These are phyloP conservation scores for Microdon myrmicae DNA, from an alignment of 2,888 invertebrate genomes.

Conservation along the genomic window DNA sequence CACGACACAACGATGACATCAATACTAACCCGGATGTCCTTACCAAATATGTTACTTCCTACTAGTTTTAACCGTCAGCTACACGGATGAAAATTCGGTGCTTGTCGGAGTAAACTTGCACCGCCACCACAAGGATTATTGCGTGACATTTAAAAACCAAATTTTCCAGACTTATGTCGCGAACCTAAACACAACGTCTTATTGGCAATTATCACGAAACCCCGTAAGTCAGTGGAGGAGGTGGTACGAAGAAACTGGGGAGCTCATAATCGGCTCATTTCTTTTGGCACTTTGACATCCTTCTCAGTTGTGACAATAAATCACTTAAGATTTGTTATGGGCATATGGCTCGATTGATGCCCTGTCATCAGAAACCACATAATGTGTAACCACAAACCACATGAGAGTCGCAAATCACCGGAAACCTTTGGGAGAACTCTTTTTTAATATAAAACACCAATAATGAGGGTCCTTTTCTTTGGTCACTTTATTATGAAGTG, in stretches of 20 bases:
- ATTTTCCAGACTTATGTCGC: constrained; percentile 23
- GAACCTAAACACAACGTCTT: constrained; percentile 21
- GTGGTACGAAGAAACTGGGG: too few species aligned
- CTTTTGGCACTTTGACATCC: constrained; percentile 20
- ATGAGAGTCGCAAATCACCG: constrained; percentile 2
- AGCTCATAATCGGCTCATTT: too few species aligned
- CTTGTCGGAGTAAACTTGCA: constrained; percentile 20
- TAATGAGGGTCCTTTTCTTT: constrained; percentile 33
- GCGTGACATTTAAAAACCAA: constrained; percentile 28
- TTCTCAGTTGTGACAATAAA: constrained; percentile 19
- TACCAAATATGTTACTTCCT: constrained; percentile 5
- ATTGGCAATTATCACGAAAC: constrained; percentile 45
- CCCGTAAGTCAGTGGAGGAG: not conserved
- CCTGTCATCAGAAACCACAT: constrained; percentile 27
- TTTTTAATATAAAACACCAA: constrained; percentile 34
- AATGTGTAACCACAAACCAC: constrained; percentile 8
- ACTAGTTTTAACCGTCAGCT: constrained; percentile 4
- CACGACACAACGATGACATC: constrained; percentile 12
- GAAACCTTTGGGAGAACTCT: constrained; percentile 2
- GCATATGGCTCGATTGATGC: constrained; percentile 29
- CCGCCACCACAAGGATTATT: constrained; percentile 7
- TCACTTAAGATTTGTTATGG: constrained; percentile 29
- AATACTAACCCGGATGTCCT: constrained; percentile 11
- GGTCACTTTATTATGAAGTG: constrained; percentile 43
- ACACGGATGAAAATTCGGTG: constrained; percentile 18